Evolutionary conservation across 2,888 invertebrate species (phyloP), one percentile per base, ranked within the genome.

Genomic region (Odiellus spinosus): DNA sequence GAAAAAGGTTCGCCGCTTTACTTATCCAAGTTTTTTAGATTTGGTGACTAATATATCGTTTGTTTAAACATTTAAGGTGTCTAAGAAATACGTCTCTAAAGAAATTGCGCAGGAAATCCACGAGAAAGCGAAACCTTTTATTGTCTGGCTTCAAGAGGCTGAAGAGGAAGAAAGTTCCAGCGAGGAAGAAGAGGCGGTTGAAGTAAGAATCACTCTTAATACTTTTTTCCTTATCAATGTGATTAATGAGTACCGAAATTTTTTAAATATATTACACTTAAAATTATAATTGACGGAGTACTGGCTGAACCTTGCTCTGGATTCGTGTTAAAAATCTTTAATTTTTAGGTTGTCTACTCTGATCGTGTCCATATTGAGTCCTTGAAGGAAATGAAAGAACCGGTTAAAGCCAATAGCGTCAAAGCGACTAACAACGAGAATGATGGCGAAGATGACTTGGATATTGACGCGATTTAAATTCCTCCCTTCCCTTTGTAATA

Each of bases 71-170:
- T 53, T 70, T 67, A 38, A 54, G 54, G 65, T 68, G 14, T 66
- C 68, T 60, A 90, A 86, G 72, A 95, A 93, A 69, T 91, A 88
- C 68, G 91, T 93, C 42, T 73, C 80, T 48, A 83, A 83, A 64
- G 95, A 96, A 66, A 69, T 91, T 50, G 80, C 83, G 51, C 80
- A 82, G 51, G 90, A 95, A 65, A 90, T 98, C 63, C 83, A 88
- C 58, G 79, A 81, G 54, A 82, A 84, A 63, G 93, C 91, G 45
- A 78, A 80, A 61, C 90, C 90, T 48, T 91, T 98, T 70, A 76
- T 98, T 52, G 87, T 82, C 61, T 98, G 98, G 98, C 75, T 98
- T 59, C 78, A 84, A 53, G 69, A 71, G 66, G 91, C 96, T 65
- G 96, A 96, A 50, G 93, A 93, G 63, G 93, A 93, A 66, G 88